phyloP scores from a whole-genome alignment of 1,140 invertebrate species.

The Microplitis demolitor region DNA sequence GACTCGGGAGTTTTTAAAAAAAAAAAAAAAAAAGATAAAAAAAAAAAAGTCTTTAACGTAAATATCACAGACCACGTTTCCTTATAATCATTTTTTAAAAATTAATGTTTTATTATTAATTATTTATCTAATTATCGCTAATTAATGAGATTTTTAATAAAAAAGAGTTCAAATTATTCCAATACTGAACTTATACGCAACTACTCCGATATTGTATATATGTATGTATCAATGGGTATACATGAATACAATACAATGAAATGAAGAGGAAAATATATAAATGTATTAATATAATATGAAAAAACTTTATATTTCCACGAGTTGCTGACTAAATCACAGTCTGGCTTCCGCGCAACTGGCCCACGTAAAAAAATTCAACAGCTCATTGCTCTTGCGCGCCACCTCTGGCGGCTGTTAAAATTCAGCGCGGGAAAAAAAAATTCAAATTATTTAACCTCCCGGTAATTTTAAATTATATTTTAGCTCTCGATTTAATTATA shows the following conservation, averaged over 20 bases:
- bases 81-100: slow-evolving; percentile 61
- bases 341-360: slow-evolving; percentile 43
- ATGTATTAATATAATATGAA: too few relatives aligned
- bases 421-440: neutral
- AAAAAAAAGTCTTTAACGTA: neutral
- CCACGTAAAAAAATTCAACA: too few relatives aligned
- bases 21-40: neutral
- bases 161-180: too few relatives aligned
- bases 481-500: neutral
- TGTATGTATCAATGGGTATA: too few relatives aligned
- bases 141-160: too few relatives aligned
- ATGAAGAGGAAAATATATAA: too few relatives aligned
- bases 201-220: too few relatives aligned
- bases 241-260: too few relatives aligned
- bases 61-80: slow-evolving; percentile 65
- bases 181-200: too few relatives aligned
- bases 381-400: slow-evolving; percentile 19
- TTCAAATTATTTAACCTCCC: neutral
- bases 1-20: neutral
- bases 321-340: slow-evolving; percentile 55
- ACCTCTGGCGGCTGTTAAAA: neutral
- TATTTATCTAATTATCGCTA: neutral
- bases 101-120: slow-evolving; percentile 53
- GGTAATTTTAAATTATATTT: neutral
- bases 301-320: slow-evolving; percentile 32